A percentile compares a stretch with the other conserved stretches of the same genome.
Evolutionary conservation across 2,888 invertebrate genomes (phyloP).

Genomic region (Sinodicranocentrus sp.): DNA sequence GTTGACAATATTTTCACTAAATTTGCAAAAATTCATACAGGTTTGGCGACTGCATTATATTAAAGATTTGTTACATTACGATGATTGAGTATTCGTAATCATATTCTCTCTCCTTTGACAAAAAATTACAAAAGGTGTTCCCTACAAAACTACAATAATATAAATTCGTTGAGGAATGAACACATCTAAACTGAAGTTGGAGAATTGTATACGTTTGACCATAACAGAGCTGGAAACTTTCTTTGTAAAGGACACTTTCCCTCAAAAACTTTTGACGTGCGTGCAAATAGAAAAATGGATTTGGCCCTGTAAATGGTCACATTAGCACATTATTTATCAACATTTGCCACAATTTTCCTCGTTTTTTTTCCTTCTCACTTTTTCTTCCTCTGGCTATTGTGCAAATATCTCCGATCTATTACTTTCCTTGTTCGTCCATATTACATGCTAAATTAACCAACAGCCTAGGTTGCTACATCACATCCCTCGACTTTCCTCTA

Average conservation of each 20-base stretch:
- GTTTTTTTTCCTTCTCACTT: neutral
- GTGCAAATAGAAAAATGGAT: constrained; percentile 21
- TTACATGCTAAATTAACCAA: constrained; percentile 53
- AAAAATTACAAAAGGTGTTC: constrained; percentile 1
- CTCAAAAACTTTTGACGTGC: neutral
- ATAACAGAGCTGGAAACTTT: neutral
- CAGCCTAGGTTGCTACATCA: constrained; percentile 27
- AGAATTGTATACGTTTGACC: neutral
- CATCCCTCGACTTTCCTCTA: constrained; percentile 23
- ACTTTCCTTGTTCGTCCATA: constrained; percentile 43
- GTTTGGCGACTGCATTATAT: neutral
- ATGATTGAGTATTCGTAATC: constrained; percentile 5
- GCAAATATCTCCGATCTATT: constrained; percentile 47
- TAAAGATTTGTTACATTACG: neutral
- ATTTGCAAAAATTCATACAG: neutral
- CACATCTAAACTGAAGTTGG: constrained; percentile 28
- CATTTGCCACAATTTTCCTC: neutral
- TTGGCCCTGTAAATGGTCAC: constrained; percentile 29
- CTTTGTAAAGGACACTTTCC: neutral
- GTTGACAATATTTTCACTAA: neutral
- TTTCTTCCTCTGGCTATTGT: constrained; percentile 1
- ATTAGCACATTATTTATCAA: constrained; percentile 19
- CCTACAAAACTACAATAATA: neutral
- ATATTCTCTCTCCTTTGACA: neutral
- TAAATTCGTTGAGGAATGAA: constrained; percentile 20